Base-by-base conservation (phyloP, 2,797 vertebrate species). In the Moxostoma hubbsi region DNA sequence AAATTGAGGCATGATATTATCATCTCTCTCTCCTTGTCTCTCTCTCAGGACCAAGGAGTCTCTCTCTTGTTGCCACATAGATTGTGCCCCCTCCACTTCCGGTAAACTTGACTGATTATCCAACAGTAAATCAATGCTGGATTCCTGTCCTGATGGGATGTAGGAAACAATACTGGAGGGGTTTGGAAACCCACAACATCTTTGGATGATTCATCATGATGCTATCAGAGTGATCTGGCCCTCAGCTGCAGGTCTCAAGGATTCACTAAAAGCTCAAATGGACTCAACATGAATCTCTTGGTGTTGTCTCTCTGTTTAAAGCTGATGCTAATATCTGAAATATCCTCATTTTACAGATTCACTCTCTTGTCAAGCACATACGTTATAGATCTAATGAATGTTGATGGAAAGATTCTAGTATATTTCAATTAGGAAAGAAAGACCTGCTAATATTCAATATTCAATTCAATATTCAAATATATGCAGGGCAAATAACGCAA, bases 21-120 rank as follows among this genome's bases (percentile, higher is more conserved):
- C 92, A 92, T 88, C 86, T 13, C 12, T 59, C 10, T 69, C 63
- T 74, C 12, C 66, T 11, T 72, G 12, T 73, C 57, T 54, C 9
- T 89, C 86, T 82, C 86, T 90, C 90, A 94, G 90, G 89, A 91
- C 86, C 91, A 88, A 93, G 89, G 86, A 90, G 18, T 24, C n/a
- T 62, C 90, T 87, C 87, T 93, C 91, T 91, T 92, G 87, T 92
- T 94, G 91, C 93, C 90, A 91, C 92, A 94, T 89, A 91, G 89
- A 88, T 75, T 77, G 65, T 63, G 53, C 43, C 47, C 77, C 6
- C 65, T 83, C 85, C 85, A 65, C 87, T 82, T 87, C 86, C 90
- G 92, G 93, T 94, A 95, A 93, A 94, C 89, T 89, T 16, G 88
- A 91, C 88, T 65, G 86, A 93, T 92, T 90, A 91, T n/a, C 90